phyloP scores from a whole-genome alignment of 2,888 invertebrate species.

The Xanthorhoe designata region DNA sequence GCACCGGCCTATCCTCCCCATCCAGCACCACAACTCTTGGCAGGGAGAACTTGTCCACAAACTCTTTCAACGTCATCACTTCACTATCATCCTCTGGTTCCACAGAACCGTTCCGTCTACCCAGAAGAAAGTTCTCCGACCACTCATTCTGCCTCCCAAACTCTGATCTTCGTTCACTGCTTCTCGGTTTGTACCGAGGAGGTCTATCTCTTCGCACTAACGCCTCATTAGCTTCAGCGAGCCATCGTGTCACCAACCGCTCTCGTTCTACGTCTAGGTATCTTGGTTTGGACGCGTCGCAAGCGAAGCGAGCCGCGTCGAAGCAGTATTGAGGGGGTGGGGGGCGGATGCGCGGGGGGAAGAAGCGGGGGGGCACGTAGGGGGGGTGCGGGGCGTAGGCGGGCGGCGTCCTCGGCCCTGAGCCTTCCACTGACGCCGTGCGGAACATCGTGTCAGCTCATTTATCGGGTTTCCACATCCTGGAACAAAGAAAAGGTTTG shows the following conservation, averaged over 20 bases:
- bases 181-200: constrained; percentile 77
- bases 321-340: constrained; percentile 83
- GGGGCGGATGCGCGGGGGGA: constrained; percentile 76
- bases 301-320: constrained; percentile 82
- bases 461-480: constrained; percentile 68
- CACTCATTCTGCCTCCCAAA: constrained; percentile 72
- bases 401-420: constrained; percentile 81
- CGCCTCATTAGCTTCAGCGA: constrained; percentile 82
- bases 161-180: constrained; percentile 81
- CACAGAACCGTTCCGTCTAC: constrained; percentile 72
- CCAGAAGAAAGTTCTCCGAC: constrained; percentile 78
- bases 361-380: constrained; percentile 78
- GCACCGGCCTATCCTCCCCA: constrained; percentile 85
- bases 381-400: constrained; percentile 81
- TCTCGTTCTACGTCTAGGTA: constrained; percentile 82
- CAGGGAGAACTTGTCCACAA: constrained; percentile 86
- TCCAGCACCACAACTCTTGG: constrained; percentile 86
- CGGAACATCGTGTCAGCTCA: constrained; percentile 81
- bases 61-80: constrained; percentile 83
- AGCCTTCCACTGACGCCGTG: constrained; percentile 83
- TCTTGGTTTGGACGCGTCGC: constrained; percentile 80
- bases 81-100: constrained; percentile 82
- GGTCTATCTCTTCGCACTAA: constrained; percentile 76
- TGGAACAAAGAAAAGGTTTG: constrained; percentile 55
- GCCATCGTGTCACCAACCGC: constrained; percentile 79